Evolutionary conservation across 1,140 invertebrate genomes (phyloP), one percentile per base, ranked within the genome.

Genomic region (Atopsyche davidsoni): DNA sequence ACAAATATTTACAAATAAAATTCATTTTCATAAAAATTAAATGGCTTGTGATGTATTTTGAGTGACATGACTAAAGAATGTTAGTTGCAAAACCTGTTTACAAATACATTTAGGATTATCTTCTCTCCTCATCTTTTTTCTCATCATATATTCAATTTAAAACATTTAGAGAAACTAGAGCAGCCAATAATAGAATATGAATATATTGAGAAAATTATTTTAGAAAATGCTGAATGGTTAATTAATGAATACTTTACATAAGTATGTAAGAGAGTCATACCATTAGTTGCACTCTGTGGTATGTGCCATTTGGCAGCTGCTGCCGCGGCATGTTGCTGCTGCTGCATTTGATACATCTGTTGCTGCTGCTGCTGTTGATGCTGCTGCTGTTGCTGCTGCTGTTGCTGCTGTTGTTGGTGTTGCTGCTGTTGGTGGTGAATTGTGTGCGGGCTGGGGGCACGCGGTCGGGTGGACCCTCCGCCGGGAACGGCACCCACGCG

Each of bases 271-370:
- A 7, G 24, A 28, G 6, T 7, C n/a, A n/a, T 28, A 28, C 69
- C 69, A 60, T 67, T 73, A 48, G 68, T 72, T 39, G 66, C 64
- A 50, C 73, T 75, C 64, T 83, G 81, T 44, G 81, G 81, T 50
- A 79, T 82, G 63, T 83, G 81, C 81, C 81, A 83, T 64, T 80
- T 79, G 51, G 78, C 69, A 7, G 46, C 45, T 0, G 55, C 39
- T n/a, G 46, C 46, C 3, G 23, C 50, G 13, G 56, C 53, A 9
- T 43, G 46, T 9, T 52, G 60, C n/a, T 51, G 48, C 35, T 50
- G 53, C 16, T 53, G 53, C 28, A 57, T 58, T 38, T 53, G 55
- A 22, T 58, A 53, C 16, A 41, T 35, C 18, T 51, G 40, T 22
- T 60, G 51, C 40, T 53, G 50, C 24, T 56, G 53, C 16, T 58